Evolutionary conservation across 1,140 invertebrate species (phyloP), one percentile per base, ranked within the genome.

Genomic region (Drosophila novamexicana): DNA sequence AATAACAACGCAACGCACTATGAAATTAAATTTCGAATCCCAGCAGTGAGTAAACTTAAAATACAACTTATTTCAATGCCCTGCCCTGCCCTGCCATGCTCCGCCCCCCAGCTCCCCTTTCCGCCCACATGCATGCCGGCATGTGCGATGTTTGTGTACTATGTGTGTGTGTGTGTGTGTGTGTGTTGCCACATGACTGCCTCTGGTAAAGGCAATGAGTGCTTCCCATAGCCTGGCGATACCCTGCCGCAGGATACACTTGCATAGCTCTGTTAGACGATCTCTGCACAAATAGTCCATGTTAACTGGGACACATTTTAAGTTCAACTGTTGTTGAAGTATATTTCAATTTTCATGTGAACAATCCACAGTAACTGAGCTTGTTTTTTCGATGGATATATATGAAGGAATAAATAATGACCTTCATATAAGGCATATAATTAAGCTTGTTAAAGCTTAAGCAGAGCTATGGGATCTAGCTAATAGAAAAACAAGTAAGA

Each of bases 1-100:
- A 90, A 89, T 89, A 89, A 89, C 85, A 84, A 90, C 84, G 85
- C 85, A 89, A 63, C 85, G 81, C 81, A 90, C 85, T 89, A 89
- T 89, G 81, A 89, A 89, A 89, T 89, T 90, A 89, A 89, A 89
- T 89, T 89, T 84, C 49, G 72, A 89, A 79, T 90, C 86, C 81
- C 85, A 90, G 85, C 86, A 89, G 85, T 81, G 85, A 81, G 78
- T 86, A 81, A 90, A 89, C 85, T 89, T 79, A 85, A 89, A 90
- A 81, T 89, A 81, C 86, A 89, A 89, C 81, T 90, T 90, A 90
- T 89, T 89, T 81, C 85, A 73, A 57, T 54, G 61, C 49, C 56
- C 22, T 29, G 4, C 3, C 0, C 22, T 14, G 14, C 14, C 52
- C 36, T 10, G 10, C 29, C 9, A 12, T 6, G n/a, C 8, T 1